Evolutionary conservation across 1,140 invertebrate genomes (phyloP).

Genomic region (Drosophila littoralis): DNA sequence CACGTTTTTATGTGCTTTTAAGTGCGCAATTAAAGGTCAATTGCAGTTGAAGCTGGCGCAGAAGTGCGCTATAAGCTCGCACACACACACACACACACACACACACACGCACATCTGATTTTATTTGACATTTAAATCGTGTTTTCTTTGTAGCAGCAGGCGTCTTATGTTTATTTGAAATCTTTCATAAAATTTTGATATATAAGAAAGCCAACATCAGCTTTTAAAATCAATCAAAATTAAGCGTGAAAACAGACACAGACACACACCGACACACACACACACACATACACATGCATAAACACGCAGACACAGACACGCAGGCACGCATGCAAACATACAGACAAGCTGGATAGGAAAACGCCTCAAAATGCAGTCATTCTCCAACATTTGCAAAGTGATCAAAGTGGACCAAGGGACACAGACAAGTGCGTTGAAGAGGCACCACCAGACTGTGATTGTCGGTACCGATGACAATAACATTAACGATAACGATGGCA

Average conservation of each 20-base stretch:
- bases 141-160: slow-evolving; percentile 10
- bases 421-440: not conserved
- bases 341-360: not conserved
- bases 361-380: not conserved
- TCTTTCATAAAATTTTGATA: slow-evolving; percentile 8
- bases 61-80: slow-evolving; percentile 48
- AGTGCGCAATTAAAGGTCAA: slow-evolving; percentile 81
- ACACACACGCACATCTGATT: slow-evolving; percentile 12
- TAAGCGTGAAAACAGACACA: not conserved
- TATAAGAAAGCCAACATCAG: not conserved
- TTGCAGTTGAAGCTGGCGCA: slow-evolving; percentile 57
- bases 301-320: not conserved
- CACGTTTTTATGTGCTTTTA: slow-evolving; percentile 81
- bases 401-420: not conserved
- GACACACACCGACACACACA: not conserved
- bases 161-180: not conserved
- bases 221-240: slow-evolving; percentile 3
- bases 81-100: slow-evolving; percentile 7
- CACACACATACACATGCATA: not conserved
- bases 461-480: not conserved
- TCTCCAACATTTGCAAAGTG: not conserved
- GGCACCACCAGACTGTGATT: no score
- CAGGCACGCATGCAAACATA: not conserved
- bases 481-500: not conserved
- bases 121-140: slow-evolving; percentile 39